Evolutionary conservation across 2,113 vertebrate genomes (phyloP), one percentile per base, ranked within the genome.

Genomic region (Lathamus discolor): DNA sequence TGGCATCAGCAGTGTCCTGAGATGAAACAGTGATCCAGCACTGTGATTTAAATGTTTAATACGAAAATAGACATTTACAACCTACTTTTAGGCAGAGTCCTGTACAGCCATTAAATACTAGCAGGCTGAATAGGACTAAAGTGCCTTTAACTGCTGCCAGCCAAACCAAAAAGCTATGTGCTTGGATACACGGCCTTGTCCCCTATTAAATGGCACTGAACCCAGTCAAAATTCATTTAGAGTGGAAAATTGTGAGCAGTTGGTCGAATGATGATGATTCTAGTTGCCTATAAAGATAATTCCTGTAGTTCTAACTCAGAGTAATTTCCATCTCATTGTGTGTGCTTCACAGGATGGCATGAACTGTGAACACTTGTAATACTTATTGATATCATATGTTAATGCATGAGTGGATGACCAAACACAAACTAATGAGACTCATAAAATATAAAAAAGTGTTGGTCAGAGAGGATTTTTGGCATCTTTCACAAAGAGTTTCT

Each of bases 381-480:
- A 83, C 79, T 86, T 93, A 95, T 91, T 76, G 48, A 55, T 73
- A 27, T 31, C 87, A 74, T 74, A 89, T 78, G 92, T 80, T 78
- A 82, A 84, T 86, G 17, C 31, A 75, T 37, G 83, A 83, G 10
- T 37, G 14, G 37, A 88, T 87, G 46, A 57, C 39, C 90, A 90
- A 94, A 88, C 8, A 74, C 93, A 86, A 44, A 68, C n/a, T 86
- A 95, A 92, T 59, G 48, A 92, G 46, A 15, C 35, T 73, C 52
- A 83, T 86, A 88, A 96, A 96, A 88, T 35, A 25, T 14, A 49
- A 78, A 81, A 33, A 78, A 64, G 1, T 72, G 27, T 72, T 72
- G 63, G 48, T 77, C 57, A 79, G 43, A 68, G 68, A 86, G 22
- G 57, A 79, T 69, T 95, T 95, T 67, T 83, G 67, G 35, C 69